These are phyloP conservation scores for Hozukius guyotensis DNA, from an alignment of 2,797 vertebrate species.

Conservation along the genomic window DNA sequence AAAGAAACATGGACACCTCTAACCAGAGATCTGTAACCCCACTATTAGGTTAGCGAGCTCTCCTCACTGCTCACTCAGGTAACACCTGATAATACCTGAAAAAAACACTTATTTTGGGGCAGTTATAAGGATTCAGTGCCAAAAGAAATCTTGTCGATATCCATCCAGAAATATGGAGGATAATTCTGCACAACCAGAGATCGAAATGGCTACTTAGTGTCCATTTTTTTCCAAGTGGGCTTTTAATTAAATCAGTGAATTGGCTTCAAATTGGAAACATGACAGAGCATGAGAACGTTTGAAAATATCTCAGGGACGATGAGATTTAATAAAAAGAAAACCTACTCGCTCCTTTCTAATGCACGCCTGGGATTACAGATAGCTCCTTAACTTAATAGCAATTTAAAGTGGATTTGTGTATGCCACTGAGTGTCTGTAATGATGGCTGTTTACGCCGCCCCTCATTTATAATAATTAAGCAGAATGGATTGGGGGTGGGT, in stretches of 20 bases:
- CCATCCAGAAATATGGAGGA: conserved; percentile 47
- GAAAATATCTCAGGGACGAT: conserved; percentile 81
- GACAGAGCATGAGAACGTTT: conserved; percentile 75
- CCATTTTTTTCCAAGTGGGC: conserved; percentile 72
- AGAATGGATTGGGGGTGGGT: conserved; percentile 88
- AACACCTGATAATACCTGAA: conserved; percentile 20
- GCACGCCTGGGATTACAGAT: conserved; percentile 84
- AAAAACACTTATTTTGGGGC: neutral
- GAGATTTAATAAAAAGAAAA: conserved; percentile 83
- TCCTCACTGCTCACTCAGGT: conserved; percentile 37
- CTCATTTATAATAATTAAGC: conserved; percentile 99
- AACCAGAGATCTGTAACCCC: conserved; percentile 46
- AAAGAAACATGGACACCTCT: conserved; percentile 75
- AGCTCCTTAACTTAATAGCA: conserved; percentile 89
- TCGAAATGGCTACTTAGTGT: conserved; percentile 75
- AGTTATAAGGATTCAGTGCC: neutral
- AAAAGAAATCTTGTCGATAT: conserved; percentile 35
- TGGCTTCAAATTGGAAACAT: conserved; percentile 78
- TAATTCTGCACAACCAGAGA: conserved; percentile 50
- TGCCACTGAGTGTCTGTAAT: conserved; percentile 89
- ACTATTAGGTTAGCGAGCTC: conserved; percentile 50
- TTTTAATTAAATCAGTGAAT: conserved; percentile 82
- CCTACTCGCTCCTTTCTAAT: conserved; percentile 75
- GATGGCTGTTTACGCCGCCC: conserved; percentile 88
- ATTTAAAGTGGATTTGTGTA: conserved; percentile 90